A percentile compares a stretch with the other conserved stretches of the same genome.
Evolutionary conservation across 2,113 vertebrate species (phyloP).

Genomic region (Protobothrops flavoviridis): DNA sequence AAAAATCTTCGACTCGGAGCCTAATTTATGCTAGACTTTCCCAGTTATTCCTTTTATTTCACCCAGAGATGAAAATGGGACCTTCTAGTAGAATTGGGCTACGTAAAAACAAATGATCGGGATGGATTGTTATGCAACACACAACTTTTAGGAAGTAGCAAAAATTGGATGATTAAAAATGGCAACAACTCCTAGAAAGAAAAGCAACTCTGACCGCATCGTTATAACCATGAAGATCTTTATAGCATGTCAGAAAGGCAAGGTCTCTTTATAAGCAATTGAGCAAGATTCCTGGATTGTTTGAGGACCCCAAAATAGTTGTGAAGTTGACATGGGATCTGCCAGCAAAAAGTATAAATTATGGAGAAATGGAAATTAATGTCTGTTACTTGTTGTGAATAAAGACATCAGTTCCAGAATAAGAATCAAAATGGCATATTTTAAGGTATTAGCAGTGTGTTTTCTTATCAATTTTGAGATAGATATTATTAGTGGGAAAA

Average conservation of each 20-base stretch:
- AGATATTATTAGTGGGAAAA: not conserved
- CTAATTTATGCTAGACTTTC: not conserved
- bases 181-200: not conserved
- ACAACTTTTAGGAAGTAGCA: not conserved
- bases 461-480: not conserved
- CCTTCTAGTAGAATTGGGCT: not conserved
- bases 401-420: not conserved
- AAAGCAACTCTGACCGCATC: too few species aligned
- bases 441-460: not conserved
- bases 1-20: not conserved
- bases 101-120: not conserved
- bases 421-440: not conserved
- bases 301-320: not conserved
- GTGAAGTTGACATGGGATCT: not conserved
- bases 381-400: not conserved
- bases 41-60: not conserved
- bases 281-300: not conserved
- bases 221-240: not conserved
- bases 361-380: not conserved
- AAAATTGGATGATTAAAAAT: not conserved
- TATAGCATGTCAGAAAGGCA: not conserved
- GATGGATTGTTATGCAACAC: not conserved
- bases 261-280: not conserved
- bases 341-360: not conserved
- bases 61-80: not conserved